A percentile compares a stretch with the other conserved stretches of the same genome.
phyloP scores from a whole-genome alignment of 2,797 vertebrate genomes.

The Chromobotia macracanthus region DNA sequence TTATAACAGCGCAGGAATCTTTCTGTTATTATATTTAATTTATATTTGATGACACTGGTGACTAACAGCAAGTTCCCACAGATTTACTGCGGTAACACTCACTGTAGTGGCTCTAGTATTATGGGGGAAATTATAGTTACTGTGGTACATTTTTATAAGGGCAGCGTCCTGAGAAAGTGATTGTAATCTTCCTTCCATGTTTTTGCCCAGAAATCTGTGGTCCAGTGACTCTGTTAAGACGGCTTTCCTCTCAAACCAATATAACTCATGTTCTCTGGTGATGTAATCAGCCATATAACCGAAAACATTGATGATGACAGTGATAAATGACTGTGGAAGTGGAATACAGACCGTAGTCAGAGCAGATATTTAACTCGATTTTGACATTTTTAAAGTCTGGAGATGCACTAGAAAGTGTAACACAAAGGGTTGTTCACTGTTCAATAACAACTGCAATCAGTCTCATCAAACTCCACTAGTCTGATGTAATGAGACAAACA shows the following conservation, averaged over 20 bases:
- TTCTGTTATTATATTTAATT: not conserved
- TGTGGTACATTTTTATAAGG: constrained; percentile 26
- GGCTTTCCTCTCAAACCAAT: constrained; percentile 2
- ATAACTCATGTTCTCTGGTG: not conserved
- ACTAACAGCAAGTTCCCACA: not conserved
- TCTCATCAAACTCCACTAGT: no score
- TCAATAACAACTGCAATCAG: no score
- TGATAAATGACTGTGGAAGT: not conserved
- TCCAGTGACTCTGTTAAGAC: not conserved
- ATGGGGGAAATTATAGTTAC: not conserved
- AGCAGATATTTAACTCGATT: not conserved
- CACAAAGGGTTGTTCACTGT: no score
- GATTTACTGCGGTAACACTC: constrained; percentile 6
- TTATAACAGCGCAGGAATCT: no score
- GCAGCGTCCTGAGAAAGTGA: not conserved
- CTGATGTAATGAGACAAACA: no score
- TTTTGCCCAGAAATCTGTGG: not conserved
- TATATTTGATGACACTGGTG: constrained; percentile 16
- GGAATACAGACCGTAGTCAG: not conserved
- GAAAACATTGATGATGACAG: not conserved
- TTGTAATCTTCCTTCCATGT: not conserved
- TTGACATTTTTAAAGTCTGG: not conserved
- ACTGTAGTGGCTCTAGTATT: not conserved
- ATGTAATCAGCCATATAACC: not conserved
- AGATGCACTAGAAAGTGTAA: no score